A percentile compares a stretch with the other conserved stretches of the same genome.
Conservation (phyloP, 2,113 vertebrate species). For the Petaurus breviceps region DNA sequence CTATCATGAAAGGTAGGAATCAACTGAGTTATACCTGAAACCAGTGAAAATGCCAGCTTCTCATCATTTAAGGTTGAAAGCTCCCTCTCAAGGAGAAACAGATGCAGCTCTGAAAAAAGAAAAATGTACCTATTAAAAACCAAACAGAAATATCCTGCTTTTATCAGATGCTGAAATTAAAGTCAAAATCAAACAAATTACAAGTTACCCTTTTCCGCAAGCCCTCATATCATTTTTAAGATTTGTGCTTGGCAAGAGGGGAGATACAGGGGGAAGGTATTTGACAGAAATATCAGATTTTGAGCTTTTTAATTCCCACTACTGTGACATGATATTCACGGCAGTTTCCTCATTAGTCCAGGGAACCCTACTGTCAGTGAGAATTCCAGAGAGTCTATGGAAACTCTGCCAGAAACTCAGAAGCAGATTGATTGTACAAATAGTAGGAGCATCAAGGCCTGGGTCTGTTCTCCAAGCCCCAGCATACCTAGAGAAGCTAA, state of each 20-base stretch:
- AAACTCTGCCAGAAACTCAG: not conserved
- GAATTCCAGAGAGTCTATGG: not conserved
- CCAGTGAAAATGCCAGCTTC: not conserved
- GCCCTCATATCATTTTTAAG: not conserved
- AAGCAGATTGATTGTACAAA: not conserved
- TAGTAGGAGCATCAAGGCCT: not conserved
- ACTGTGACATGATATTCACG: not conserved
- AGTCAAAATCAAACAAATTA: slow-evolving; percentile 4
- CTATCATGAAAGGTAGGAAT: not conserved
- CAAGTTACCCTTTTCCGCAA: not conserved
- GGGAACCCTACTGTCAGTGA: not conserved
- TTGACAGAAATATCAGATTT: slow-evolving; percentile 7
- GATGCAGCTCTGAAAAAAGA: not conserved
- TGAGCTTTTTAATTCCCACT: slow-evolving; percentile 9
- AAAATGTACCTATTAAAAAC: not conserved
- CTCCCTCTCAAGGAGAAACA: slow-evolving; percentile 10
- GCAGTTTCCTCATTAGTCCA: not conserved
- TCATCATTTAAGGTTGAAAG: not conserved
- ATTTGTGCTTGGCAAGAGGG: no score
- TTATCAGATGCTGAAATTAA: slow-evolving; percentile 4
- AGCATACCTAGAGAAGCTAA: not conserved
- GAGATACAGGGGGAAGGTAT: not conserved
- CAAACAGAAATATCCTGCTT: not conserved
- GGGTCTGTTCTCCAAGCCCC: not conserved
- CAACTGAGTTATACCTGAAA: not conserved